A percentile compares a stretch with the other conserved stretches of the same genome.
phyloP scores from a whole-genome alignment of 2,797 vertebrate genomes.

The Delichon dasypus region DNA sequence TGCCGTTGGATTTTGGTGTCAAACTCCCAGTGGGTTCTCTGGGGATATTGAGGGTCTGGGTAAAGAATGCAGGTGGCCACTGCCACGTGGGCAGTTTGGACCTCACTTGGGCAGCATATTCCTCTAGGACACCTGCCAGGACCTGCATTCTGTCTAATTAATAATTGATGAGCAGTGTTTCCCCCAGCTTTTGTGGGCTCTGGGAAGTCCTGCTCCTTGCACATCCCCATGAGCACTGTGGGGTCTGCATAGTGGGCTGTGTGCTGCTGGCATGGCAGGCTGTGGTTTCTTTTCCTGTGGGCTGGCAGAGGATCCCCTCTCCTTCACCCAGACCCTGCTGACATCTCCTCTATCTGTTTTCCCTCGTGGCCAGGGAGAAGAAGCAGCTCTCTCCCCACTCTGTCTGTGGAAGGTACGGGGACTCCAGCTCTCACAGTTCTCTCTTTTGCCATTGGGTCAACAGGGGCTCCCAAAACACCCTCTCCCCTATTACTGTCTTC shows the following conservation, averaged over 20 bases:
- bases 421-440: neutral
- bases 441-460: neutral
- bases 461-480: neutral
- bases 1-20: rapidly evolving
- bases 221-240: rapidly evolving
- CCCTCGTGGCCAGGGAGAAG: neutral
- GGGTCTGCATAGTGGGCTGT: rapidly evolving
- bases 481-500: neutral
- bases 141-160: neutral
- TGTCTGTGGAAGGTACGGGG: neutral
- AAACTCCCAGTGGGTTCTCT: neutral
- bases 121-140: neutral
- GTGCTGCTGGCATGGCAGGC: neutral
- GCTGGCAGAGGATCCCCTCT: neutral
- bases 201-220: neutral
- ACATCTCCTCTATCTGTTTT: conserved; percentile 19
- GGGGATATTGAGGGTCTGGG: neutral
- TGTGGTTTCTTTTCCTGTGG: neutral
- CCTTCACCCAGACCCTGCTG: neutral
- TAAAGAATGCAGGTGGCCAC: rapidly evolving
- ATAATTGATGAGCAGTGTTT: neutral
- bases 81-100: rapidly evolving
- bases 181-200: neutral
- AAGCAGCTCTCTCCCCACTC: neutral
- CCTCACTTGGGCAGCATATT: neutral